Evolutionary conservation across 2,113 vertebrate species (phyloP).

Genomic region (Dissostichus mawsoni): DNA sequence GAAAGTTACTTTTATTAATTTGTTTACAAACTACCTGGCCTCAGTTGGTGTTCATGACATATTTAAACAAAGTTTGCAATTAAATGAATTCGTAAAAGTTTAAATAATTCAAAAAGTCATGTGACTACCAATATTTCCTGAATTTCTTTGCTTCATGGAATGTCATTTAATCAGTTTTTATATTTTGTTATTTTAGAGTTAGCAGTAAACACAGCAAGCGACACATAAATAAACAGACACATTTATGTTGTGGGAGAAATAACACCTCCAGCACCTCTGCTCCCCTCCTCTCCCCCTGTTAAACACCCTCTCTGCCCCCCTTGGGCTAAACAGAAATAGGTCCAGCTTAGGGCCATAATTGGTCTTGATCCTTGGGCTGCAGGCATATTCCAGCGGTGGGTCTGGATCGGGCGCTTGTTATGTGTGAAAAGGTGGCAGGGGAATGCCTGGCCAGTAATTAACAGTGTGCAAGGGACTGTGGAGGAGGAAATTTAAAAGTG

Average conservation of each 20-base stretch:
- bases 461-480: constrained; percentile 96
- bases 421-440: constrained; percentile 90
- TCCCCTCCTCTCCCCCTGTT: constrained; percentile 66
- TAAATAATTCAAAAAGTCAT: not conserved
- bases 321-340: constrained; percentile 87
- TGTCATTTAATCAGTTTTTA: constrained; percentile 2
- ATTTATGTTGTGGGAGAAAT: constrained; percentile 82
- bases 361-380: constrained; percentile 94
- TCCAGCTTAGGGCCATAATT: constrained; percentile 96
- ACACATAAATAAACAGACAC: constrained; percentile 69
- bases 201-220: constrained; percentile 57
- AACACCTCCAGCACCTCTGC: constrained; percentile 86
- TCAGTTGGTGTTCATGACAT: not conserved
- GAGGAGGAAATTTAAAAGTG: constrained; percentile 97
- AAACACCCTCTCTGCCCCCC: constrained; percentile 68
- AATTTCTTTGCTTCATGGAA: constrained; percentile 13
- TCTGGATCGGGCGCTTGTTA: constrained; percentile 90
- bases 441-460: constrained; percentile 97
- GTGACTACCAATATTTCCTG: not conserved
- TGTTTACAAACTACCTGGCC: no score
- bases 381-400: constrained; percentile 96
- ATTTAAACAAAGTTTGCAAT: not conserved
- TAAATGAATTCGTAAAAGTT: not conserved
- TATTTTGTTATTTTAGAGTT: constrained; percentile 44
- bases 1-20: no score